Evolutionary conservation across 2,888 invertebrate species (phyloP).

Genomic region (Eurois occulta): DNA sequence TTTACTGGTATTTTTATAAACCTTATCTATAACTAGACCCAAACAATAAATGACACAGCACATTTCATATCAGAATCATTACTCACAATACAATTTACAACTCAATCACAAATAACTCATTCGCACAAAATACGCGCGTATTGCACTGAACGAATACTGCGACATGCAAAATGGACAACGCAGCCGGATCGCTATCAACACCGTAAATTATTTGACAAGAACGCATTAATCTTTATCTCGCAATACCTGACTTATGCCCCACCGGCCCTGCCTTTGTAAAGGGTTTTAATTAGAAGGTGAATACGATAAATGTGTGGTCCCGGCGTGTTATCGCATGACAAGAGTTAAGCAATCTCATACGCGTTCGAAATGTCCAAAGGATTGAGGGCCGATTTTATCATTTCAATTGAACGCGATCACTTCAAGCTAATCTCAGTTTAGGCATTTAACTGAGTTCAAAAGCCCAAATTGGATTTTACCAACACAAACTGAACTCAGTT

Average conservation of each 20-base stretch:
- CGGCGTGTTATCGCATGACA: constrained; percentile 80
- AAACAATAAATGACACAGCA: constrained; percentile 4
- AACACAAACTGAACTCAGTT: no score
- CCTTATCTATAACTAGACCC: not conserved
- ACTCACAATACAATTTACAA: constrained; percentile 59
- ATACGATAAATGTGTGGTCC: constrained; percentile 87
- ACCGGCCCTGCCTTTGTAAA: constrained; percentile 74
- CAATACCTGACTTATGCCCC: constrained; percentile 76
- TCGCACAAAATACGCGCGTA: constrained; percentile 49
- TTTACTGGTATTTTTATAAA: constrained; percentile 5
- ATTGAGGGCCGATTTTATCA: no score
- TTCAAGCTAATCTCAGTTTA: no score
- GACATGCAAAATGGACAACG: constrained; percentile 68
- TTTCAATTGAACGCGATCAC: no score
- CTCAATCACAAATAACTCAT: constrained; percentile 60
- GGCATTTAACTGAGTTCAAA: no score
- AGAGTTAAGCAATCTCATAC: constrained; percentile 81
- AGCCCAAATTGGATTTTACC: no score
- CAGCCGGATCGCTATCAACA: constrained; percentile 77
- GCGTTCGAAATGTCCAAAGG: constrained; percentile 80
- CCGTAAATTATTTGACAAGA: constrained; percentile 88
- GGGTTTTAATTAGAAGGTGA: constrained; percentile 83
- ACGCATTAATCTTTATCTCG: constrained; percentile 87
- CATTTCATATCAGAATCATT: constrained; percentile 45
- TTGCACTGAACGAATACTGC: constrained; percentile 49